These are phyloP conservation scores for Etheostoma cragini DNA, from an alignment of 2,113 vertebrate genomes.

Conservation along the genomic window DNA sequence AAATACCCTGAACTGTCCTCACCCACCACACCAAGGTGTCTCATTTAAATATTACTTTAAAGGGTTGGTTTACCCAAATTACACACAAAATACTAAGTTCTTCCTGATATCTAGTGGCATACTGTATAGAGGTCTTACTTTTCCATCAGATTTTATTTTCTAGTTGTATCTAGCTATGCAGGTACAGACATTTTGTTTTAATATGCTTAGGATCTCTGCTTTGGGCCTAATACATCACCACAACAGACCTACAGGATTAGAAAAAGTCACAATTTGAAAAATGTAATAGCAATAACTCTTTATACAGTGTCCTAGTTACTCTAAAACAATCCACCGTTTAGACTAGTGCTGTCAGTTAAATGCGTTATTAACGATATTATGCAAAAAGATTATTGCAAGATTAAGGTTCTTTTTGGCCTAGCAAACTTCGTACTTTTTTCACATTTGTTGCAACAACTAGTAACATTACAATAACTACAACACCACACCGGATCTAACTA, in stretches of 20 bases:
- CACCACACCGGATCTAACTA: too few relatives aligned
- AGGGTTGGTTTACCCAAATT: not conserved
- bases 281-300: conserved; percentile 9
- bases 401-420: too few relatives aligned
- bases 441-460: too few relatives aligned
- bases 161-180: not conserved
- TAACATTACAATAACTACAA: too few relatives aligned
- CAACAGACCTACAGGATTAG: not conserved
- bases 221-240: not conserved
- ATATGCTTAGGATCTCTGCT: not conserved
- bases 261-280: not conserved
- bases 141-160: not conserved
- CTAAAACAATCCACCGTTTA: not conserved
- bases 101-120: not conserved
- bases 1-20: conserved; percentile 91
- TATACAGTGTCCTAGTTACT: not conserved
- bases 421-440: too few relatives aligned
- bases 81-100: not conserved
- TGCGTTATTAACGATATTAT: too few relatives aligned
- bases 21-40: conserved; percentile 92
- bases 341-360: too few relatives aligned
- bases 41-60: not conserved
- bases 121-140: not conserved
- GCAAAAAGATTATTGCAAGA: too few relatives aligned
- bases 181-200: not conserved